Evolutionary conservation across 2,113 vertebrate species (phyloP).

Genomic region (Aspidoscelis tigris): DNA sequence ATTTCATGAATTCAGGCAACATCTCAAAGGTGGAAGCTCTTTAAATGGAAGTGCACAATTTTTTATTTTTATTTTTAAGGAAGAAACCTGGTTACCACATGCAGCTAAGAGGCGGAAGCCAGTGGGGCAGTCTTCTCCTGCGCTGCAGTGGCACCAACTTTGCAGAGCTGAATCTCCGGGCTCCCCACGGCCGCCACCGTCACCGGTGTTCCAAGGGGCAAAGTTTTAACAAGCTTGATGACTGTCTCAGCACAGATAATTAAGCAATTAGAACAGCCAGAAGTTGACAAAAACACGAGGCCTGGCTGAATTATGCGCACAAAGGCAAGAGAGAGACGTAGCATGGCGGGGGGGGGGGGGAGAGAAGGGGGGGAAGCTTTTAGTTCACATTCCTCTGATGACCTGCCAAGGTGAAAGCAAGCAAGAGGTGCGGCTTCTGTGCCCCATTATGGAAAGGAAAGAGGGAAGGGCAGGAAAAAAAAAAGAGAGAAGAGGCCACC

Average conservation of each 20-base stretch:
- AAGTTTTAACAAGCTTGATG: conserved; percentile 68
- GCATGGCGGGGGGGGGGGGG: conserved; percentile 43
- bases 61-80: background rate
- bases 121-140: background rate
- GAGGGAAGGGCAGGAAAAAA: conserved; percentile 64
- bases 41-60: background rate
- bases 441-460: conserved; percentile 57
- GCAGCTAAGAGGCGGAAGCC: conserved; percentile 2
- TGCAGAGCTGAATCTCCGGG: conserved; percentile 33
- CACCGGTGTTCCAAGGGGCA: conserved; percentile 55
- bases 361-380: conserved; percentile 44
- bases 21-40: conserved; percentile 1
- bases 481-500: conserved; percentile 50
- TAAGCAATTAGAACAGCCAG: conserved; percentile 62
- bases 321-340: conserved; percentile 62
- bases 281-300: conserved; percentile 59
- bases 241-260: conserved; percentile 66
- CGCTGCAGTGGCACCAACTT: conserved; percentile 39
- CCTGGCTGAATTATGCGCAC: conserved; percentile 66
- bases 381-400: conserved; percentile 48
- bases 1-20: background rate
- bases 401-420: conserved; percentile 55
- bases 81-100: conserved; percentile 7
- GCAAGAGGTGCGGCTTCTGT: conserved; percentile 52
- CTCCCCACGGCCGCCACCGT: background rate